Evolutionary conservation across 2,797 vertebrate species (phyloP), one percentile per base, ranked within the genome.

Genomic region (Varecia variegata): DNA sequence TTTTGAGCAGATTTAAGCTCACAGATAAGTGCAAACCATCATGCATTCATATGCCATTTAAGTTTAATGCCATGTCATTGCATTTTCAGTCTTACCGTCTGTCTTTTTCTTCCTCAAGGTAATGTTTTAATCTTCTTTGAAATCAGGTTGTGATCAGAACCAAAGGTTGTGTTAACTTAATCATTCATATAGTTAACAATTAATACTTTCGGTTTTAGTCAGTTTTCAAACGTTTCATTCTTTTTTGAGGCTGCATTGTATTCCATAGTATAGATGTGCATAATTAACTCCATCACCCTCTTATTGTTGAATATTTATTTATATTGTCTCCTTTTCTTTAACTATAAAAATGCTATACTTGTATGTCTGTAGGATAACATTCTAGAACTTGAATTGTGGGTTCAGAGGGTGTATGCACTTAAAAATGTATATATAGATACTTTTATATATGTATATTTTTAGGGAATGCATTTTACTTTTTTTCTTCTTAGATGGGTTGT

Each of bases 111-210:
- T 47, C 74, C n/a, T 90, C 10, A 74, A 67, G 90, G 9, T 80
- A 87, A 62, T 76, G 45, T 89, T 95, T 90, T 50, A 54, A 93
- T 84, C 62, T 71, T 54, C 91, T 88, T 54, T 79, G 14, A 91
- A 77, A 79, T 82, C 54, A 80, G 67, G 20, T 81, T 65, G 9
- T 88, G 20, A 68, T 92, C n/a, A 83, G 15, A 94, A 18, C 8
- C 47, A 74, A 82, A 85, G 76, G 58, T 12, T 89, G 1, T 13
- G 60, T 77, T 65, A 32, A 74, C 14, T 70, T 93, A 43, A 62
- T 82, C 15, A 80, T 54, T 94, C 65, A 43, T 84, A 18, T 81
- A 67, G 30, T 60, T 56, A 20, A 70, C n/a, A 88, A 52, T 79
- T 73, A 85, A 58, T 58, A 65, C 4, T 87, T 92, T 60, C 45